phyloP scores from a whole-genome alignment of 1,140 invertebrate species.

The Planococcus citri region DNA sequence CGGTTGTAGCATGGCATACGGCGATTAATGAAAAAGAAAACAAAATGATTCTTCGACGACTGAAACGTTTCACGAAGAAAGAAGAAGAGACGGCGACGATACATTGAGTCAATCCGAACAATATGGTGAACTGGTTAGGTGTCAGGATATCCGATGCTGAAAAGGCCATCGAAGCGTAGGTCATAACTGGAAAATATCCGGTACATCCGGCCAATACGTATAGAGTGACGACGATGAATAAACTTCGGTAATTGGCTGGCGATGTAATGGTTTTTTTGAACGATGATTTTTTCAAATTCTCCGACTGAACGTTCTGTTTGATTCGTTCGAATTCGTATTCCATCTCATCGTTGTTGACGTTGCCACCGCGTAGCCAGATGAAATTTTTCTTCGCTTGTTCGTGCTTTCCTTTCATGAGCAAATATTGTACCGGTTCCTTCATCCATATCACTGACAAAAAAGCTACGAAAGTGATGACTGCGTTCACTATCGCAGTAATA shows the following conservation, averaged over 20 bases:
- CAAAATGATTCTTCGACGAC: conserved; percentile 38
- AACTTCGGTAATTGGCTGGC: conserved; percentile 35
- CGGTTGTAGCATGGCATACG: conserved; percentile 30
- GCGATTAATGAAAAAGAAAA: conserved; percentile 34
- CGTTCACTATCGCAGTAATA: background rate
- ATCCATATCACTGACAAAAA: conserved; percentile 40
- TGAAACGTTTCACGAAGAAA: background rate
- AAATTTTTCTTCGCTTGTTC: conserved; percentile 49
- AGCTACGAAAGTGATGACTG: background rate
- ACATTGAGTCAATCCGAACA: conserved; percentile 23
- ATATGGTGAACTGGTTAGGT: too few relatives aligned
- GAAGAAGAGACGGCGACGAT: conserved; percentile 36
- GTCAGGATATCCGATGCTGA: conserved; percentile 14
- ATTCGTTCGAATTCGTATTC: background rate
- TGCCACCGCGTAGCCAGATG: conserved; percentile 40
- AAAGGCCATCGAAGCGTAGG: conserved; percentile 32
- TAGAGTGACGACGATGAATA: conserved; percentile 37
- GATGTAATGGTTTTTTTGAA: conserved; percentile 36
- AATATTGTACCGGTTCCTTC: conserved; percentile 66
- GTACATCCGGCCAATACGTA: conserved; percentile 24
- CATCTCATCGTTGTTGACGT: background rate
- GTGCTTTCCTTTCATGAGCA: conserved; percentile 44
- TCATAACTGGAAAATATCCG: conserved; percentile 27
- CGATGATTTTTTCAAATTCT: conserved; percentile 29
- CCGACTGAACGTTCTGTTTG: background rate